Base-by-base conservation (phyloP, 2,113 vertebrate genomes). In the Actenoides hombroni region DNA sequence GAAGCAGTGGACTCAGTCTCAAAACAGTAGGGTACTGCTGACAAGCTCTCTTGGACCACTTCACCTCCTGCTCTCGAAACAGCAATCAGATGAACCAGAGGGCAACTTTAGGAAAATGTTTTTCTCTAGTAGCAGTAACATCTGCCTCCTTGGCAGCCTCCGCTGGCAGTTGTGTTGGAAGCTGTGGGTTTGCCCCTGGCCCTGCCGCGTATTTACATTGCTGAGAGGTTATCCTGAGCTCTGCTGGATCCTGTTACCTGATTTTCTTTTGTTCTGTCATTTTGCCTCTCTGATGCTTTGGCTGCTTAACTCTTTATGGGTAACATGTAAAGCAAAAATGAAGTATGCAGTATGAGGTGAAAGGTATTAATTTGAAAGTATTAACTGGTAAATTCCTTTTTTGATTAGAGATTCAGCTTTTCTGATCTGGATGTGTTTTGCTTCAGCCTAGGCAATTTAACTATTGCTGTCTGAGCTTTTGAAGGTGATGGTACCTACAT, bases 91-190 rank as follows among this genome's bases (percentile, higher is more conserved):
- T 28, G 87, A 96, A 83, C 94, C 92, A 84, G 83, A 89, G 88
- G 94, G 92, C 83, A 92, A 93, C 88, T 92, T 91, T 16, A 82
- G 88, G 92, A 89, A 88, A 95, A 75, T 93, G 59, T 91, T 96
- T 96, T 94, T 91, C 86, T 94, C 64, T 92, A 53, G 91, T 83
- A 94, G 83, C 84, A 94, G 86, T 64, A 94, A 94, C 96, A 97
- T 96, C 95, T 96, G 95, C 88, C 95, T 94, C 84, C 87, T 92
- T 97, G 96, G 97, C 97, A 97, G 95, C 70, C 49, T 90, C n/a
- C 1, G 12, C 85, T 95, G 94, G 95, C 94, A 82, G 57, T 90
- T 77, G 74, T n/a, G 91, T 60, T 92, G 94, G 84, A 94, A 95
- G 94, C 92, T 79, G 89, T 76, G 79, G 83, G 40, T 77, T 95